Base-by-base conservation (phyloP, 2,113 vertebrate genomes). In the Balaeniceps rex region DNA sequence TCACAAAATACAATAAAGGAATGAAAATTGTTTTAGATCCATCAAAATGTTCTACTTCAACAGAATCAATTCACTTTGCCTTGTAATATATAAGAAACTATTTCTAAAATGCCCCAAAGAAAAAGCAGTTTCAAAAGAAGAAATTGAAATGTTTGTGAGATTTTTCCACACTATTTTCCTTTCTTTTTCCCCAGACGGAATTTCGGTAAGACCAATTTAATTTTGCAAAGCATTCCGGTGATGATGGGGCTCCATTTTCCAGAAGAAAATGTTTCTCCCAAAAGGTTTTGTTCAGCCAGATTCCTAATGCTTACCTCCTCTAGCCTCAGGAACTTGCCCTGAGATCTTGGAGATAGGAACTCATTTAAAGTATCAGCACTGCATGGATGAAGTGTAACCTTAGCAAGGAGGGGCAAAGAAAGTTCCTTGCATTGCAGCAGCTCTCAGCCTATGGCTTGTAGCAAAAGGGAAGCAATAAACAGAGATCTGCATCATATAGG, bases 11-110 rank as follows among this genome's bases (percentile, higher is more conserved):
- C 68, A 92, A 93, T 91, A 87, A 92, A 88, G 23, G 47, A 94
- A 88, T 57, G 49, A 96, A 95, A 95, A 94, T 85, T 89, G 82
- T 24, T 96, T 94, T 80, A 94, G 58, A 94, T 87, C 70, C 49
- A 91, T 96, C 81, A 95, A 82, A 91, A 94, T 77, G 63, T 93
- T 94, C 77, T 78, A 25, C 47, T 94, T 91, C 88, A 87, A 25
- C 24, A 49, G 87, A 96, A 94, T 74, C 23, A 69, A 72, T 87
- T 91, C 54, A 91, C 63, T 96, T 85, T 82, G 49, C 36, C 63
- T 84, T 87, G 74, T 83, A 91, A 94, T 83, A 83, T 54, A 49
- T 44, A 79, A 87, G 44, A 90, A 92, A 68, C 29, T 81, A 44
- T 91, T 87, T 94, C 85, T 94, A 69, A 91, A 92, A 96, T 83